phyloP scores from a whole-genome alignment of 2,888 invertebrate genomes.

The Pilophorus perplexus region DNA sequence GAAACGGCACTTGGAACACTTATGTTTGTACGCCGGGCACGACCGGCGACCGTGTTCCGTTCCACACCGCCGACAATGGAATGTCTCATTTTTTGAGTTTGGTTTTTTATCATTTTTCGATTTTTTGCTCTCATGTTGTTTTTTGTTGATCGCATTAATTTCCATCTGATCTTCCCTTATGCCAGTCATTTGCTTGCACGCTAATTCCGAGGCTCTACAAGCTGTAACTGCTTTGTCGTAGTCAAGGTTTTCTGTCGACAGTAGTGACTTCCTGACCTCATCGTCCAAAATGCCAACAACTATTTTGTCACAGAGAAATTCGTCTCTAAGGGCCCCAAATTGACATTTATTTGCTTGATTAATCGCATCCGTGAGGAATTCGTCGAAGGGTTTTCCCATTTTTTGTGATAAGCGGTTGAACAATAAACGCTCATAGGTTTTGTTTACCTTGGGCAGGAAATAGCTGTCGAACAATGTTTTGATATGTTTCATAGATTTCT shows the following conservation, averaged over 20 bases:
- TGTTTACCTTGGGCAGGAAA: constrained; percentile 5
- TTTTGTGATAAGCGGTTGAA: neutral
- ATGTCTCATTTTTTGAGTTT: neutral
- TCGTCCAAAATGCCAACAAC: constrained; percentile 25
- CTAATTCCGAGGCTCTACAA: constrained; percentile 20
- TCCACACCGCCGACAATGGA: constrained; percentile 15
- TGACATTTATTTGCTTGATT: neutral
- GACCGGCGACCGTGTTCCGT: neutral
- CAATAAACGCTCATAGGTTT: neutral
- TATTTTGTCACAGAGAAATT: constrained; percentile 27
- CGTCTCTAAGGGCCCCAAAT: constrained; percentile 5
- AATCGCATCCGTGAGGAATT: neutral
- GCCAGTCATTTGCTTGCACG: neutral
- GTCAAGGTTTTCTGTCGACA: neutral
- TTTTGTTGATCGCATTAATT: neutral
- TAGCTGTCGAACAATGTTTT: neutral
- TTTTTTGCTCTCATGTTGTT: neutral
- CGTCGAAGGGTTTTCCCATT: neutral
- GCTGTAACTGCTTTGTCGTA: constrained; percentile 21
- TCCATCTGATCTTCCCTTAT: neutral
- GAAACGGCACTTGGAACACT: constrained; percentile 3
- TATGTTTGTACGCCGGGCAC: constrained; percentile 8
- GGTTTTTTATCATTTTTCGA: constrained; percentile 9
- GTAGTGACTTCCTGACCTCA: constrained; percentile 12
- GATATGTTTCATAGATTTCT: neutral